phyloP scores from a whole-genome alignment of 2,888 invertebrate species.

The Stratiomys singularior region DNA sequence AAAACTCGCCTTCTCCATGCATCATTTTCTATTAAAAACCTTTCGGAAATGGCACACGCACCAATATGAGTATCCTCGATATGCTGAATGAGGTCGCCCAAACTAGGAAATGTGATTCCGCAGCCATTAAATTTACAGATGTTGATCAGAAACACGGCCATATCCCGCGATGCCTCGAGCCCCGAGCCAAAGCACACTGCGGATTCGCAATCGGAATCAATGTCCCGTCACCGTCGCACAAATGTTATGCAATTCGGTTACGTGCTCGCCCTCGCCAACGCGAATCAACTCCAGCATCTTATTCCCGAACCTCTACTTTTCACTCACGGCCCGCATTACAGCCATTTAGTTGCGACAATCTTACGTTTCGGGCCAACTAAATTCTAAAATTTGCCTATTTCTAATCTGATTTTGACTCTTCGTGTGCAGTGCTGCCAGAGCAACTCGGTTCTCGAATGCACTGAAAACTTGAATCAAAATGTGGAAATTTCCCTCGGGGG shows the following conservation, averaged over 20 bases:
- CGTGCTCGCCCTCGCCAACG: slow-evolving; percentile 30
- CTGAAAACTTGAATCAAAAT: background rate
- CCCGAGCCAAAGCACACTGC: slow-evolving; percentile 34
- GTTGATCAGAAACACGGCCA: slow-evolving; percentile 92
- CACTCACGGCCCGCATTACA: slow-evolving; percentile 31
- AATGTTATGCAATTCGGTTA: slow-evolving; percentile 55
- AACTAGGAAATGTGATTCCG: slow-evolving; percentile 83
- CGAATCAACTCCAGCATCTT: slow-evolving; percentile 41
- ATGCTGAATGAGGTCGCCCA: slow-evolving; percentile 85
- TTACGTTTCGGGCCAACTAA: slow-evolving; percentile 38
- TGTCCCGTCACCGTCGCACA: slow-evolving; percentile 53
- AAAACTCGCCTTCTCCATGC: slow-evolving; percentile 7
- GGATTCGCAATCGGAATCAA: slow-evolving; percentile 14
- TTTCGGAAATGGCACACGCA: slow-evolving; percentile 64
- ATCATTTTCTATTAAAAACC: slow-evolving; percentile 40
- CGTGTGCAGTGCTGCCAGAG: slow-evolving; percentile 20
- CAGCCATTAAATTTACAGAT: slow-evolving; percentile 90
- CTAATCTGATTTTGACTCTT: slow-evolving; percentile 45
- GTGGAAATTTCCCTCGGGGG: slow-evolving; percentile 15
- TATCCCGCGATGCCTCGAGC: slow-evolving; percentile 61
- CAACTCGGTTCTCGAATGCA: background rate
- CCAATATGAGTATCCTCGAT: slow-evolving; percentile 90
- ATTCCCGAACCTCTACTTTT: slow-evolving; percentile 34
- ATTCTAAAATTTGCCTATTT: slow-evolving; percentile 36
- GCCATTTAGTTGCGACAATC: slow-evolving; percentile 32